phyloP scores from a whole-genome alignment of 2,888 invertebrate genomes.

The Meliscaeva auricollis region DNA sequence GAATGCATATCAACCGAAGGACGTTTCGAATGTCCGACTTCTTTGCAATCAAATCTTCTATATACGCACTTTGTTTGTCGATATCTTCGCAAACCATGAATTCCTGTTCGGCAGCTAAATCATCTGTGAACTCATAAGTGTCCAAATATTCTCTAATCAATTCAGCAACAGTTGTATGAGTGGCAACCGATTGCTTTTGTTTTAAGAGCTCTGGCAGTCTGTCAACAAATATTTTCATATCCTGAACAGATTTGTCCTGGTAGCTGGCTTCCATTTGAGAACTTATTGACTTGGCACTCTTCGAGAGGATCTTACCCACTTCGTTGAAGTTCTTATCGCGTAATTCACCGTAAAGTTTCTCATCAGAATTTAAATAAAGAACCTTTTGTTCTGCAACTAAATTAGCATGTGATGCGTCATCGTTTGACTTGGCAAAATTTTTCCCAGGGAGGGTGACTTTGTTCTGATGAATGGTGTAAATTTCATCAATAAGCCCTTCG shows the following conservation, averaged over 20 bases:
- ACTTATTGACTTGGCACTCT: constrained; percentile 94
- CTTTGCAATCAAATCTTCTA: constrained; percentile 96
- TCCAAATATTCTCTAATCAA: constrained; percentile 94
- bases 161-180: constrained; percentile 97
- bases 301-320: constrained; percentile 92
- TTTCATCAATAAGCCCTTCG: constrained; percentile 98
- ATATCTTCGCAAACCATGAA: constrained; percentile 96
- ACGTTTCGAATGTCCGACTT: constrained; percentile 93
- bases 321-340: constrained; percentile 97
- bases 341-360: constrained; percentile 94
- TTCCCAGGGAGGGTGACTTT: constrained; percentile 94
- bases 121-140: constrained; percentile 90
- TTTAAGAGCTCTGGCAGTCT: constrained; percentile 94
- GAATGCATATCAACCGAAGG: constrained; percentile 95
- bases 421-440: constrained; percentile 90
- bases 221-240: constrained; percentile 96
- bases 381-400: constrained; percentile 87
- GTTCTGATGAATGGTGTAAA: constrained; percentile 93
- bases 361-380: constrained; percentile 94
- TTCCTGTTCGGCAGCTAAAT: constrained; percentile 94
- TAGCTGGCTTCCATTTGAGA: constrained; percentile 93
- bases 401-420: constrained; percentile 78
- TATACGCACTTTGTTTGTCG: constrained; percentile 93
- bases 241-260: constrained; percentile 95
- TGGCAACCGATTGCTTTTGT: constrained; percentile 93